These are phyloP conservation scores for Drosophila affinis DNA, from an alignment of 2,888 invertebrate species.

Conservation along the genomic window DNA sequence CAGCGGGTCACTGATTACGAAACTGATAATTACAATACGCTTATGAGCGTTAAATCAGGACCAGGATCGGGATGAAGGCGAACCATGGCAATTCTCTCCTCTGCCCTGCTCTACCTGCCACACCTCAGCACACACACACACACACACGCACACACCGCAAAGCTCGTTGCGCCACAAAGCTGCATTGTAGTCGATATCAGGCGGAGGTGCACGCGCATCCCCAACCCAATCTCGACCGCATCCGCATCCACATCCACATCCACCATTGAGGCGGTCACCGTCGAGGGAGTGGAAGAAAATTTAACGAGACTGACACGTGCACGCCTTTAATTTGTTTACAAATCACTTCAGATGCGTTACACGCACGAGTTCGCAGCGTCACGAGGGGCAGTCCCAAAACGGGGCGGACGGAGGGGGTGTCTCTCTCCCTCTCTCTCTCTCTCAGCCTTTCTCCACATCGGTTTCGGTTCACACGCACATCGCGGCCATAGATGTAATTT, in stretches of 20 bases:
- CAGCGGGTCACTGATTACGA: constrained; percentile 46
- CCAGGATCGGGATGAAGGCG: constrained; percentile 7
- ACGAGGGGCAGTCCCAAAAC: background rate
- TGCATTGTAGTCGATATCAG: constrained; percentile 46
- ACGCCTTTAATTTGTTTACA: constrained; percentile 84
- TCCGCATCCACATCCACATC: background rate
- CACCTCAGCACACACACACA: constrained; percentile 14
- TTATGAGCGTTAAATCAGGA: constrained; percentile 67
- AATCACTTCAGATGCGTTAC: constrained; percentile 84
- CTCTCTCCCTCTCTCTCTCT: background rate
- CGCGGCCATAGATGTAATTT: constrained; percentile 39
- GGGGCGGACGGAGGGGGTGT: background rate
- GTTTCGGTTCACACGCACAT: constrained; percentile 56
- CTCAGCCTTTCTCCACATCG: background rate
- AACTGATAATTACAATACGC: constrained; percentile 61
- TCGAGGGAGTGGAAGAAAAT: constrained; percentile 72
- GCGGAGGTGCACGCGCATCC: constrained; percentile 51
- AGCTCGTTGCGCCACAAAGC: constrained; percentile 56
- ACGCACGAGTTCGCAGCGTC: constrained; percentile 78
- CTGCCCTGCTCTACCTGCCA: background rate
- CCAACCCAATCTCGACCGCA: constrained; percentile 17
- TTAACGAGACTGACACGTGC: constrained; percentile 83
- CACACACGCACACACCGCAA: constrained; percentile 48
- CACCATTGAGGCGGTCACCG: constrained; percentile 16
- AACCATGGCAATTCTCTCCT: background rate